Conservation (phyloP, 1,140 invertebrate genomes). For the Drosophila obscura region DNA sequence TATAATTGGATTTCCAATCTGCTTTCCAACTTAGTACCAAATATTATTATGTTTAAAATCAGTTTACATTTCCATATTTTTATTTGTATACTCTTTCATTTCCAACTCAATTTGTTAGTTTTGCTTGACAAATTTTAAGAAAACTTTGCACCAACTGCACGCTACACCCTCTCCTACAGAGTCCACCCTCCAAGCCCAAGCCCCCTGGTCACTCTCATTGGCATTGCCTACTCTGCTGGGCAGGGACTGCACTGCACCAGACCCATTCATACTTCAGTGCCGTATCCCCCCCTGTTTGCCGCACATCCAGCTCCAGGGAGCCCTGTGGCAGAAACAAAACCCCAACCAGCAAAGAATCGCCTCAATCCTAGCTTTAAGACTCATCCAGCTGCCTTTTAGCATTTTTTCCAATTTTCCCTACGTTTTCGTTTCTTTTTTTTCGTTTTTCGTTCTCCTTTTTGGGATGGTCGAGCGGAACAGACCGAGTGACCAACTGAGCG, state of each 20-base stretch:
- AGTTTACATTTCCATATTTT: not conserved
- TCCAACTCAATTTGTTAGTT: not conserved
- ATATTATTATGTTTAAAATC: too few relatives aligned
- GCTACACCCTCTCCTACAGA: not conserved
- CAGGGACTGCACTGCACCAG: slow-evolving; percentile 44
- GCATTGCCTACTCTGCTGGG: slow-evolving; percentile 48
- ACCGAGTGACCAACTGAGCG: slow-evolving; percentile 34
- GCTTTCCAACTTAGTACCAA: too few relatives aligned
- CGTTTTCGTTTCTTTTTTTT: slow-evolving; percentile 17
- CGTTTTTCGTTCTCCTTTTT: slow-evolving; percentile 1
- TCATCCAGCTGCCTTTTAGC: slow-evolving; percentile 46
- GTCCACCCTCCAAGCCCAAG: not conserved
- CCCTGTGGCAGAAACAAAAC: slow-evolving; percentile 3
- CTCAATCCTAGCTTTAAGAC: slow-evolving; percentile 65
- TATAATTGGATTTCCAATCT: too few relatives aligned
- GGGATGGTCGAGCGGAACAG: slow-evolving; percentile 19
- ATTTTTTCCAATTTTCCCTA: slow-evolving; percentile 34
- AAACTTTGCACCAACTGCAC: slow-evolving; percentile 12
- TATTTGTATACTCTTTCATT: not conserved
- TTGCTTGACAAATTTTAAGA: not conserved
- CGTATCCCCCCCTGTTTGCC: not conserved
- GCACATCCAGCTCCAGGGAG: not conserved
- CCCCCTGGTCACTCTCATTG: slow-evolving; percentile 15
- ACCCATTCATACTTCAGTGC: slow-evolving; percentile 62
- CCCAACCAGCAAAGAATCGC: slow-evolving; percentile 8